Percentiles rank a stretch among this genome's conserved stretches.
These are phyloP conservation scores for Brachyhypopomus gauderio DNA, from an alignment of 2,113 vertebrate species.

Conservation along the genomic window DNA sequence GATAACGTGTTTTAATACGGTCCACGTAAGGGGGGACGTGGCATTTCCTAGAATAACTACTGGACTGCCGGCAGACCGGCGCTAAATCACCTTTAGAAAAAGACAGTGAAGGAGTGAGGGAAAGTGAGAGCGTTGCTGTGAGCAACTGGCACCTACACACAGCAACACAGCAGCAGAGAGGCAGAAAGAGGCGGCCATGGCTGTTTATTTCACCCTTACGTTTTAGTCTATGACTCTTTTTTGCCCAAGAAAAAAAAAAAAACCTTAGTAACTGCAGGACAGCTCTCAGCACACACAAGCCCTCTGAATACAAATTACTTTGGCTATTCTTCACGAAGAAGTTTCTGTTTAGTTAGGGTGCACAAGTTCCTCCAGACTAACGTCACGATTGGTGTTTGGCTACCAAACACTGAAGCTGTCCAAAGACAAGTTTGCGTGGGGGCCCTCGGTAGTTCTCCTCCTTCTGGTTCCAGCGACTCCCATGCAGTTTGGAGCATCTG, in stretches of 20 bases:
- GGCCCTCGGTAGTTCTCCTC: constrained; percentile 34
- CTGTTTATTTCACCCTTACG: constrained; percentile 59
- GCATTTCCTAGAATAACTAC: constrained; percentile 33
- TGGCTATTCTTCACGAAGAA: constrained; percentile 32
- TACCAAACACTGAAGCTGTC: constrained; percentile 25
- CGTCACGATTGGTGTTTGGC: constrained; percentile 37
- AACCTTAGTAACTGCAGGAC: constrained; percentile 33
- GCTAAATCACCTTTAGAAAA: constrained; percentile 45
- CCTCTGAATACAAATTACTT: constrained; percentile 59
- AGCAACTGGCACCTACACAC: constrained; percentile 51
- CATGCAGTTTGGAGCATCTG: constrained; percentile 41
- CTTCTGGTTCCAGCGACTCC: constrained; percentile 38
- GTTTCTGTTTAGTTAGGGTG: constrained; percentile 2
- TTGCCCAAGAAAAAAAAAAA: constrained; percentile 47
- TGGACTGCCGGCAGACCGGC: constrained; percentile 49
- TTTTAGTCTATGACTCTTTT: constrained; percentile 60
- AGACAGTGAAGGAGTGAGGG: constrained; percentile 23
- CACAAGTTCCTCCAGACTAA: constrained; percentile 15
- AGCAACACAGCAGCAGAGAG: constrained; percentile 51
- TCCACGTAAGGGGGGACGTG: constrained; percentile 40
- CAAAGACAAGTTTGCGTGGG: constrained; percentile 35
- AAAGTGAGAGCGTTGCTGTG: constrained; percentile 51
- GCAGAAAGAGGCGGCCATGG: constrained; percentile 44
- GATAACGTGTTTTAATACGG: constrained; percentile 17
- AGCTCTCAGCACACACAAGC: constrained; percentile 38